These are phyloP conservation scores for Orientallactaga bullata DNA, from an alignment of 2,113 vertebrate species.

Conservation along the genomic window DNA sequence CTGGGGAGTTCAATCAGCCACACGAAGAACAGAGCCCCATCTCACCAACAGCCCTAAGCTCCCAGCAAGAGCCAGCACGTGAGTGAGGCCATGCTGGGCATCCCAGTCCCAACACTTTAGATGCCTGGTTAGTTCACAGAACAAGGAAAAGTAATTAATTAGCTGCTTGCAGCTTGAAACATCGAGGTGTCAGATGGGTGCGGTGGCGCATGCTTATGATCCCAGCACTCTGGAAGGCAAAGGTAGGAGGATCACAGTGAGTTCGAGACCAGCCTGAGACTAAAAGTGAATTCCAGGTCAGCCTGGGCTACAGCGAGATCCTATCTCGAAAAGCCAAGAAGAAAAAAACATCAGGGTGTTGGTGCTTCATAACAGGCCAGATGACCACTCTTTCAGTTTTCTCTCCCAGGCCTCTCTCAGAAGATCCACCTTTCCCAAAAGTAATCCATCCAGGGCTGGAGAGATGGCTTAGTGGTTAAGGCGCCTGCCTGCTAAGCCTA, in stretches of 20 bases:
- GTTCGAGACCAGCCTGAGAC: no score
- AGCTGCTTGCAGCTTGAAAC: not conserved
- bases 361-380: no score
- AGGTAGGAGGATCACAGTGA: no score
- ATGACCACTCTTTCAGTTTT: not conserved
- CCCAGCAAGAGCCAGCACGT: not conserved
- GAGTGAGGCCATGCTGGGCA: not conserved
- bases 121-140: not conserved
- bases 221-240: no score
- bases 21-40: not conserved
- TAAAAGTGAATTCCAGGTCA: no score
- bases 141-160: not conserved
- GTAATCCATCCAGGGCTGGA: not conserved
- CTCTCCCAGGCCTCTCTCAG: not conserved
- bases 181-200: not conserved
- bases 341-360: no score
- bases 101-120: not conserved
- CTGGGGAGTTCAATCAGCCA: not conserved
- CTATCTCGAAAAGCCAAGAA: no score
- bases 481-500: no score
- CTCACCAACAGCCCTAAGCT: not conserved
- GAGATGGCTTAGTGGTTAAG: no score
- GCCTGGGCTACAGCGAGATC: no score
- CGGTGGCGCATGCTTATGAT: no score
- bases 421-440: not conserved